Evolutionary conservation across 1,140 invertebrate genomes (phyloP).

Genomic region (Trichoplusia ni): DNA sequence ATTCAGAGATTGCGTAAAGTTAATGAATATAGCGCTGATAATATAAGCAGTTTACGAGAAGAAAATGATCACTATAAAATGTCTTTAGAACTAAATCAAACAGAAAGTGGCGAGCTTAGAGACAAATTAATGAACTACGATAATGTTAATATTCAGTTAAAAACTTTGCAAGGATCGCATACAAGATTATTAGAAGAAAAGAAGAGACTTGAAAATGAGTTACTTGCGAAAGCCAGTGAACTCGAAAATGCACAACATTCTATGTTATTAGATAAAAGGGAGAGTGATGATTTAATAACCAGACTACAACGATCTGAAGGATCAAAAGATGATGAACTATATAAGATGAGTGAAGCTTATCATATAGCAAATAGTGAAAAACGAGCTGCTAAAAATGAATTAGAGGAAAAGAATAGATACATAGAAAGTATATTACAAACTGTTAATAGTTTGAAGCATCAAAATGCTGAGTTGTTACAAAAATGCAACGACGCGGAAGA

Average conservation of each 20-base stretch:
- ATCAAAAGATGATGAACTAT: conserved; percentile 47
- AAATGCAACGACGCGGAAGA: conserved; percentile 37
- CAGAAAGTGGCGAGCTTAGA: conserved; percentile 55
- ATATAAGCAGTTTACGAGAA: conserved; percentile 52
- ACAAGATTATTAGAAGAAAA: conserved; percentile 56
- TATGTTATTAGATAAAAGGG: conserved; percentile 52
- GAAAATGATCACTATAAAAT: conserved; percentile 56
- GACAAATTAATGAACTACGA: conserved; percentile 48
- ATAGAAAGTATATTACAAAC: conserved; percentile 41
- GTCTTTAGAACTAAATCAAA: conserved; percentile 53
- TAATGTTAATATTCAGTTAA: conserved; percentile 46
- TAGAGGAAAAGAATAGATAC: conserved; percentile 38
- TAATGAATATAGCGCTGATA: conserved; percentile 41
- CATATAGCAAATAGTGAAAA: conserved; percentile 39
- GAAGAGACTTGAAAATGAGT: conserved; percentile 48
- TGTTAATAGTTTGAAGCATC: conserved; percentile 40
- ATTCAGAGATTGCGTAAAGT: conserved; percentile 52
- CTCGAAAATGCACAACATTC: conserved; percentile 49
- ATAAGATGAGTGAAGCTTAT: conserved; percentile 33
- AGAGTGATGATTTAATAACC: conserved; percentile 52
- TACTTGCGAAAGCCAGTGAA: conserved; percentile 47
- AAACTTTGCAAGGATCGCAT: conserved; percentile 48
- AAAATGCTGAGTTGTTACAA: conserved; percentile 48
- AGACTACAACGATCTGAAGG: conserved; percentile 49
- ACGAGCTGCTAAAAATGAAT: conserved; percentile 18